Evolutionary conservation across 2,888 invertebrate species (phyloP).

Genomic region (Noctua pronuba): DNA sequence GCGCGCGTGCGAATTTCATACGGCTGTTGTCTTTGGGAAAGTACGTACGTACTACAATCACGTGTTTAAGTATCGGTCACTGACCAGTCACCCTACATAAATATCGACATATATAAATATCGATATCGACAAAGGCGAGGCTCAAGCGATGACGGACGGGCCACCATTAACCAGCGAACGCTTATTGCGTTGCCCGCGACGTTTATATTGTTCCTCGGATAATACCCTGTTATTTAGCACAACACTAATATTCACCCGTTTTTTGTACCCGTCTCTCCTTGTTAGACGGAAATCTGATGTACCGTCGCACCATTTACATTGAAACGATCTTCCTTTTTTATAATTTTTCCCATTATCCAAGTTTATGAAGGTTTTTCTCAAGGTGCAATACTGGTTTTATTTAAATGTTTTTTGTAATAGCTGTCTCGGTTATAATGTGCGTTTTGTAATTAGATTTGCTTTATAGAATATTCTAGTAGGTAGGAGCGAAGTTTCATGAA

Average conservation of each 20-base stretch:
- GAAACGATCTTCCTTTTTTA: slow-evolving; percentile 52
- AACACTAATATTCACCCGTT: slow-evolving; percentile 82
- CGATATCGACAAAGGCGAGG: slow-evolving; percentile 68
- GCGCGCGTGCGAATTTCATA: too few relatives aligned
- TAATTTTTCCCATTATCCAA: slow-evolving; percentile 55
- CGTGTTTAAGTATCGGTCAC: too few relatives aligned
- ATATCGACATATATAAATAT: slow-evolving; percentile 70
- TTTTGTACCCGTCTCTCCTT: slow-evolving; percentile 80
- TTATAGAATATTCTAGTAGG: slow-evolving; percentile 58
- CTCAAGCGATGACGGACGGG: slow-evolving; percentile 81
- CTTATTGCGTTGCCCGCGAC: slow-evolving; percentile 83
- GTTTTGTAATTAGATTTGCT: slow-evolving; percentile 58
- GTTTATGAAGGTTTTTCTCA: slow-evolving; percentile 63
- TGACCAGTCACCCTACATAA: too few relatives aligned
- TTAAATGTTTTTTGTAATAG: slow-evolving; percentile 56
- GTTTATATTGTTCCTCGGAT: slow-evolving; percentile 85
- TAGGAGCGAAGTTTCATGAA: slow-evolving; percentile 33
- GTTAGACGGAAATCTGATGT: slow-evolving; percentile 69
- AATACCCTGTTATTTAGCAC: slow-evolving; percentile 84
- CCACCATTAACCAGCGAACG: slow-evolving; percentile 79
- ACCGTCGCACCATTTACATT: slow-evolving; percentile 61
- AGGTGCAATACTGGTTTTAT: slow-evolving; percentile 60
- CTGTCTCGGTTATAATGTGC: slow-evolving; percentile 39
- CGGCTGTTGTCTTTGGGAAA: too few relatives aligned
- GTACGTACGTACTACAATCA: too few relatives aligned